These are phyloP conservation scores for Paratrypauchen microcephalus DNA, from an alignment of 2,797 vertebrate genomes.

Conservation along the genomic window DNA sequence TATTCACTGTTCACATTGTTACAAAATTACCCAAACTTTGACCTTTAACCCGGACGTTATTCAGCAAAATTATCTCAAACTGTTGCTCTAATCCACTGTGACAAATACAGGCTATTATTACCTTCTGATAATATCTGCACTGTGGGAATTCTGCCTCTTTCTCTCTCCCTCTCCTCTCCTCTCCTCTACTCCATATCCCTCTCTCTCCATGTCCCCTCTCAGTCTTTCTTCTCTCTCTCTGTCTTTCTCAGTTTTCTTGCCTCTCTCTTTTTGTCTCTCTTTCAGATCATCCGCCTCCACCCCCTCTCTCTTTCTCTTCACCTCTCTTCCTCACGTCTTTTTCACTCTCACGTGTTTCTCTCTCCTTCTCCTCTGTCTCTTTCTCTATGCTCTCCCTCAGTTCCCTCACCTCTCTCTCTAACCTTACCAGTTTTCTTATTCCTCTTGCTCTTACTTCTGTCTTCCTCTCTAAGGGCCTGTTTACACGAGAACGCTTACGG, in stretches of 20 bases:
- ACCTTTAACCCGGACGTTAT: conserved; percentile 45
- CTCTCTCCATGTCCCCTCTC: conserved; percentile 15
- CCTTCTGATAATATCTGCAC: conserved; percentile 39
- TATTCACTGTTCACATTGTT: conserved; percentile 27
- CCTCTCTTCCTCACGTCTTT: background rate
- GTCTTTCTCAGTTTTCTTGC: background rate
- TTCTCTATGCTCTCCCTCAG: background rate
- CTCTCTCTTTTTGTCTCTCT: background rate
- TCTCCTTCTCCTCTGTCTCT: background rate
- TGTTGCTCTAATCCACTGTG: conserved; percentile 28
- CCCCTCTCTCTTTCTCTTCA: no score
- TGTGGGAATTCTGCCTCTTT: conserved; percentile 42
- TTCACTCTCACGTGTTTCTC: background rate
- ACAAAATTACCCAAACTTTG: conserved; percentile 21
- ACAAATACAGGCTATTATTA: conserved; percentile 44
- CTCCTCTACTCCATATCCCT: conserved; percentile 18
- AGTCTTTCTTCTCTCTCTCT: no score
- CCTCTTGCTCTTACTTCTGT: no score
- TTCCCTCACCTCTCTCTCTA: background rate
- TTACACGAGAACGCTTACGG: no score
- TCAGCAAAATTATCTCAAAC: conserved; percentile 54
- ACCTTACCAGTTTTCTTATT: no score
- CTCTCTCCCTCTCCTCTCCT: conserved; percentile 15
- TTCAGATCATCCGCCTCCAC: no score
- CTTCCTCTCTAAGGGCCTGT: no score